A percentile compares a stretch with the other conserved stretches of the same genome.
Conservation (phyloP, 2,888 invertebrate species). For the Drosophila mayaguana region DNA sequence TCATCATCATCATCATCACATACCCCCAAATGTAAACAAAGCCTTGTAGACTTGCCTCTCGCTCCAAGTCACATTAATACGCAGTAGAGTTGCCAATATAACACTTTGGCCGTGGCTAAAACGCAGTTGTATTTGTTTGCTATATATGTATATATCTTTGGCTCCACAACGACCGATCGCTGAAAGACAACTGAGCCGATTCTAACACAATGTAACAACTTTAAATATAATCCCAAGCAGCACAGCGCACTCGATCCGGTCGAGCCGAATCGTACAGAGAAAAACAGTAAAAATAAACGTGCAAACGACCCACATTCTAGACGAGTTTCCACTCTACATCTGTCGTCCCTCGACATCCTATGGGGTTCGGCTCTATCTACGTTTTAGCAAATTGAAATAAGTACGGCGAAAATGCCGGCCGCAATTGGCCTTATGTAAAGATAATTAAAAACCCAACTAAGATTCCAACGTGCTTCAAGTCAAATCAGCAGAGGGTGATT, state of each 20-base stretch:
- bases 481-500: conserved; percentile 9
- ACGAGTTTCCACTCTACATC: conserved; percentile 3
- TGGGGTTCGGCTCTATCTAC: conserved; percentile 43
- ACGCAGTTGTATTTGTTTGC: background rate
- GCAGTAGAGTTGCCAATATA: conserved; percentile 40
- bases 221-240: conserved; percentile 51
- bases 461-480: conserved; percentile 48
- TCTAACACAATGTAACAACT: conserved; percentile 47
- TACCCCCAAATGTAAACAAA: conserved; percentile 10
- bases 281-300: conserved; percentile 51
- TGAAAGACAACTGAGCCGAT: conserved; percentile 60
- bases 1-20: conserved; percentile 6
- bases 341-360: background rate
- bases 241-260: conserved; percentile 17
- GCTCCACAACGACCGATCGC: conserved; percentile 63
- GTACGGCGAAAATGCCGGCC: conserved; percentile 56
- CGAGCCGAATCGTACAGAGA: conserved; percentile 28
- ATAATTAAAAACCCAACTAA: conserved; percentile 8
- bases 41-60: conserved; percentile 55
- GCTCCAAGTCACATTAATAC: conserved; percentile 32
- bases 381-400: conserved; percentile 56
- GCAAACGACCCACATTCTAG: conserved; percentile 57
- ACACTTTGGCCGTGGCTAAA: conserved; percentile 17
- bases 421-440: conserved; percentile 64
- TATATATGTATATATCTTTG: background rate